Evolutionary conservation across 2,797 vertebrate genomes (phyloP), one percentile per base, ranked within the genome.

Genomic region (Euthynnus affinis): DNA sequence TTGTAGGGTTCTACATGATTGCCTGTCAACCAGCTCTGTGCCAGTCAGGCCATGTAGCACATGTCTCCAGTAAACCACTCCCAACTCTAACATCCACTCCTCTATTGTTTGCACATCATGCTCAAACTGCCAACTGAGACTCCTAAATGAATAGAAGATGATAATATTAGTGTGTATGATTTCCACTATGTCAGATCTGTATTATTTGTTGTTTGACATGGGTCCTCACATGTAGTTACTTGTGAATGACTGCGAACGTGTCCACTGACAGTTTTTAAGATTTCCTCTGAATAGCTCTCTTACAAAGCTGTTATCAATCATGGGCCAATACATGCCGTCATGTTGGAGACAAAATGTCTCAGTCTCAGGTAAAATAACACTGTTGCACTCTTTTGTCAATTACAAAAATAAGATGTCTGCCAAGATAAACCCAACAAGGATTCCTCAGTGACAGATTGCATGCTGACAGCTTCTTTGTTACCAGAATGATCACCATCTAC

Each of bases 1-100:
- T 69, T 78, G 70, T 61, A 37, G 57, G 27, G 65, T 84, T 92
- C 73, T 71, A 74, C 85, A 84, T 85, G 88, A 88, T 55, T 17
- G 74, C 56, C 71, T 51, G 72, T 78, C 79, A 82, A 46, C 70
- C 68, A 60, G 60, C 42, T 34, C 17, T 61, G 48, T 71, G 42
- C 69, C 82, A 74, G 71, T 74, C 64, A 32, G 57, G 64, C 85
- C 34, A 51, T 61, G 70, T 67, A 71, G 25, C 51, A 51, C 52
- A 48, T 67, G 71, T 75, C 32, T 62, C 40, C 46, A 27, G 37
- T 32, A 2, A 81, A 57, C 61, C 66, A 53, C 77, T 75, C 70
- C 74, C 53, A 73, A 0, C 27, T 58, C 42, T 23, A 76, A 61
- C 27, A 18, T 37, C 13, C 9, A 22, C 34, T 12, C 71, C 40